These are phyloP conservation scores for Pygoscelis adeliae DNA, from an alignment of 2,113 vertebrate species.

Conservation along the genomic window DNA sequence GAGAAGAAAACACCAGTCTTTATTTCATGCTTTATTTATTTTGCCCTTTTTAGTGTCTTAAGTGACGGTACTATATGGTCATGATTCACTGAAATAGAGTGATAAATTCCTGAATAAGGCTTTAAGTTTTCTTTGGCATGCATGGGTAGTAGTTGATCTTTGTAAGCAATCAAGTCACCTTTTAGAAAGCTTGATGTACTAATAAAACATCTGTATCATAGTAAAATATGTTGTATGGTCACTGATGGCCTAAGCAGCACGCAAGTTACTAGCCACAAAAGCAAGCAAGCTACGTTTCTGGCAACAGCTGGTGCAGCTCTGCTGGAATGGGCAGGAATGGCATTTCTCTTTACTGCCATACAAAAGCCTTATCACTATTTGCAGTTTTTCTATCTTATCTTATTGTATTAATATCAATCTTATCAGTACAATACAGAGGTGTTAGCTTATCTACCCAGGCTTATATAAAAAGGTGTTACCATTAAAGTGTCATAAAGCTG, in stretches of 20 bases:
- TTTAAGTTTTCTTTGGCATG: background rate
- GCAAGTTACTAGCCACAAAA: background rate
- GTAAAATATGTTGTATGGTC: background rate
- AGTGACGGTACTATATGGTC: background rate
- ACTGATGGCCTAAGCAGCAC: background rate
- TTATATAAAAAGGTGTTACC: background rate
- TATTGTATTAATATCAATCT: conserved; percentile 15
- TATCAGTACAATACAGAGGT: background rate
- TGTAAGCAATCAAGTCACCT: background rate
- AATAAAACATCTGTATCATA: background rate
- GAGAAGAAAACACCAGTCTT: background rate
- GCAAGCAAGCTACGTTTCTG: background rate
- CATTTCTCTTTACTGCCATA: background rate
- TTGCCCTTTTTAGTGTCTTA: background rate
- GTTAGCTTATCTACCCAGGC: background rate
- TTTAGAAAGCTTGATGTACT: conserved; percentile 29
- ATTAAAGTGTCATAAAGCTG: background rate
- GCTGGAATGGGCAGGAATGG: background rate
- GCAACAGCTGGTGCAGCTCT: background rate
- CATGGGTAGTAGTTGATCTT: background rate
- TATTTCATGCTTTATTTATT: conserved; percentile 11
- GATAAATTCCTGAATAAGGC: background rate
- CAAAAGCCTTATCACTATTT: background rate
- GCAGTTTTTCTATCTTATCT: background rate
- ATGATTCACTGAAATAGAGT: background rate